Conservation (phyloP, 2,113 vertebrate species). For the Stigmatopora nigra region DNA sequence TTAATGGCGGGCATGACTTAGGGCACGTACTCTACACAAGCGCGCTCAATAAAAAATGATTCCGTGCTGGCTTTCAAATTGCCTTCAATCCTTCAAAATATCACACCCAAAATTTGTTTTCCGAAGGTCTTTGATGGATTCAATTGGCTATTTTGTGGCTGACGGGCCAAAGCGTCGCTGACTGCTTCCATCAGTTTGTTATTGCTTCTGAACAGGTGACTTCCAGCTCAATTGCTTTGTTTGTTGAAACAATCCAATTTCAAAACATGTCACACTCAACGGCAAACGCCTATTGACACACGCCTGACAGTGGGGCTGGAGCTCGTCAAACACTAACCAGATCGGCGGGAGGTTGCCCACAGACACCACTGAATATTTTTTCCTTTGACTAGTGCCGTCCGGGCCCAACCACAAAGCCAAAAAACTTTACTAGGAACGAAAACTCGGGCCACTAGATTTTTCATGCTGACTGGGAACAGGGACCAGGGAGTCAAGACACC, state of each 20-base stretch:
- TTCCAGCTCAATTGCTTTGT: slow-evolving; percentile 11
- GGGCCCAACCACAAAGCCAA: slow-evolving; percentile 14
- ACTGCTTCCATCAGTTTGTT: slow-evolving; percentile 8
- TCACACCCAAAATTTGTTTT: background rate
- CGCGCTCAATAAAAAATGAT: background rate
- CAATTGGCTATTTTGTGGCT: background rate
- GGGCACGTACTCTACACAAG: too few species aligned
- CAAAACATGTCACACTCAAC: slow-evolving; percentile 41
- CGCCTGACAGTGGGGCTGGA: background rate
- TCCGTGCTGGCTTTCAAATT: background rate
- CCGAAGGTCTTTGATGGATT: background rate
- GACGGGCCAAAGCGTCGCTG: background rate
- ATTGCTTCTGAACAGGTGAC: background rate
- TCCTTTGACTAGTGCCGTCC: slow-evolving; percentile 5
- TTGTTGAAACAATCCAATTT: slow-evolving; percentile 34
- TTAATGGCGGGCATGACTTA: too few species aligned
- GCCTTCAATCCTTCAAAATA: background rate
- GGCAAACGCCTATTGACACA: slow-evolving; percentile 14
- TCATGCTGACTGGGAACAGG: background rate
- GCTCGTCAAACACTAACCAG: slow-evolving; percentile 8
- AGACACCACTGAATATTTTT: slow-evolving; percentile 1
- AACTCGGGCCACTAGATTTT: slow-evolving; percentile 6
- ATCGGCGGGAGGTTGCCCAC: background rate
- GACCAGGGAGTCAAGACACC: background rate
- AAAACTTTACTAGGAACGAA: background rate